These are phyloP conservation scores for Agrenia bidenticulata DNA, from an alignment of 2,888 invertebrate genomes.

Conservation along the genomic window DNA sequence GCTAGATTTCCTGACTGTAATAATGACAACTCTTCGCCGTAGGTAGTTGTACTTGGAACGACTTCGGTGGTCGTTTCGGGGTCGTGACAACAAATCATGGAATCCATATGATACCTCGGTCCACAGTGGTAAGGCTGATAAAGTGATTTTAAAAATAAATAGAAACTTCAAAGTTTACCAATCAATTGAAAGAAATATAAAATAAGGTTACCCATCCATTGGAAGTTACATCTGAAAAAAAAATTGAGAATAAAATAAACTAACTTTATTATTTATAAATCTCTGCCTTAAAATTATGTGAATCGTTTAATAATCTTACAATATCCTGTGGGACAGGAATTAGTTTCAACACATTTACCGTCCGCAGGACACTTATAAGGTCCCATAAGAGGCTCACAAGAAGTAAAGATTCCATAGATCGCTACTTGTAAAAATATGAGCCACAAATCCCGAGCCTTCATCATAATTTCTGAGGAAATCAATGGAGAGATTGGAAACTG, in stretches of 20 bases:
- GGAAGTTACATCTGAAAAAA: constrained; percentile 25
- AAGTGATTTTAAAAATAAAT: neutral
- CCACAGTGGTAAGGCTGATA: constrained; percentile 37
- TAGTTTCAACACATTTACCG: constrained; percentile 22
- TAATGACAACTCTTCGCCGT: no score
- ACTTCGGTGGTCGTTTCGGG: neutral
- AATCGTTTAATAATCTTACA: constrained; percentile 20
- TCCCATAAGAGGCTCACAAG: constrained; percentile 2
- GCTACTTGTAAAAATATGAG: no score
- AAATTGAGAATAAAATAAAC: neutral
- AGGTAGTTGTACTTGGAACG: no score
- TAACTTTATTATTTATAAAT: neutral
- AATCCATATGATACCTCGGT: constrained; percentile 29
- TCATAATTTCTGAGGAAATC: no score
- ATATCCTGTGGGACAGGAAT: constrained; percentile 11
- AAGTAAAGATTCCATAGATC: no score
- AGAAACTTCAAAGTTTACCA: no score
- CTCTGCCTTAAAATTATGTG: neutral
- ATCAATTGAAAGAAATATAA: neutral
- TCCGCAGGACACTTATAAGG: constrained; percentile 22
- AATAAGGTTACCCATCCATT: constrained; percentile 19
- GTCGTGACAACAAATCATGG: constrained; percentile 30
- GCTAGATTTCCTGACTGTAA: no score
- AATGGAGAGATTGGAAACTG: no score
- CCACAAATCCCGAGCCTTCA: no score